Conservation (phyloP, 2,113 vertebrate species). For the Ondatra zibethicus region DNA sequence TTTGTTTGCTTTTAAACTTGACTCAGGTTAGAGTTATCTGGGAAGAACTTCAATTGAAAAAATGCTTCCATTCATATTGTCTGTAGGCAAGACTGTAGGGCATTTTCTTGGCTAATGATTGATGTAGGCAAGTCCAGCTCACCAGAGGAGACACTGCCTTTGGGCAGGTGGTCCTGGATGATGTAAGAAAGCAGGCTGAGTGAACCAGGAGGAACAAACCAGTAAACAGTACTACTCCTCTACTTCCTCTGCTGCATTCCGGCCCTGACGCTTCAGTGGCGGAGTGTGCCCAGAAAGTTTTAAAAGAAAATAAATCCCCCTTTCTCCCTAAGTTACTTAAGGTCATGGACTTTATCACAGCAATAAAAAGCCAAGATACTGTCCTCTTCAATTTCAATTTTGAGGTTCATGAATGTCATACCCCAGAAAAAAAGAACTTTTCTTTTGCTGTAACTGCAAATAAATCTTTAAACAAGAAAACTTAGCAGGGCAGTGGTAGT, state of each 20-base stretch:
- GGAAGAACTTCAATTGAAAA: neutral
- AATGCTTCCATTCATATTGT: neutral
- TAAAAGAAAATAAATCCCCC: neutral
- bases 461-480: constrained; percentile 60
- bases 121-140: neutral
- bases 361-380: neutral
- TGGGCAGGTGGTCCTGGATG: neutral
- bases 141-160: neutral
- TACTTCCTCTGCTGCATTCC: neutral
- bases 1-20: neutral
- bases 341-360: neutral
- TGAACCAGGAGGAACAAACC: neutral
- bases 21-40: neutral
- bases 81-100: neutral
- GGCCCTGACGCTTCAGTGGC: neutral
- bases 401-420: constrained; percentile 20
- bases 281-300: neutral
- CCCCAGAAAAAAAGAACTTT: constrained; percentile 3
- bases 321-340: neutral
- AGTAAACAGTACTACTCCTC: neutral
- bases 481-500: neutral
- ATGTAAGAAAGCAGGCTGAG: neutral
- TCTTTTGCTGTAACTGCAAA: constrained; percentile 29
- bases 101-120: neutral
- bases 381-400: neutral